Conservation (phyloP, 2,797 vertebrate genomes). For the Coendou prehensilis region DNA sequence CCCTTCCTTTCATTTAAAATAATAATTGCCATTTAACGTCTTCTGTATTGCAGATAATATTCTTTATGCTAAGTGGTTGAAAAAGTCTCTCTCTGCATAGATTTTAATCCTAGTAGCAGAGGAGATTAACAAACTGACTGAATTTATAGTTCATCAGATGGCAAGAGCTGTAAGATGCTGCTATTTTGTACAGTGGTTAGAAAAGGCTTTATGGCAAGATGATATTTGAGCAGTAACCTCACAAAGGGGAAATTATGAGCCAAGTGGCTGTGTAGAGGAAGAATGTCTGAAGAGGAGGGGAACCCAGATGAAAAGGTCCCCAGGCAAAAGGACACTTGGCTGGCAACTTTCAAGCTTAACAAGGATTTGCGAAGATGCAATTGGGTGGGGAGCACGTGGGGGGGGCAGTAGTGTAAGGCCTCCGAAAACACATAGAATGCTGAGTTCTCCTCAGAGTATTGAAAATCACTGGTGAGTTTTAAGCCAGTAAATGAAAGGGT, state of each 20-base stretch:
- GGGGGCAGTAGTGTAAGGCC: neutral
- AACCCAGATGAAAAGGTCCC: neutral
- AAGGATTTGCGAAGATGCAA: neutral
- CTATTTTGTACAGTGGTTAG: neutral
- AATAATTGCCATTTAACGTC: neutral
- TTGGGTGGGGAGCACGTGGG: neutral
- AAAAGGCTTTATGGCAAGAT: neutral
- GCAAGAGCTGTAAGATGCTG: neutral
- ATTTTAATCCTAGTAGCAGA: neutral
- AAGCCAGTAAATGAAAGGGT: neutral
- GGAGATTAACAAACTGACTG: neutral
- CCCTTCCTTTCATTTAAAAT: neutral
- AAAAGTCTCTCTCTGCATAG: neutral
- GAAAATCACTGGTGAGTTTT: neutral
- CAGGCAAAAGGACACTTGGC: neutral
- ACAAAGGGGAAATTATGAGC: neutral
- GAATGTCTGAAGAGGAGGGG: neutral
- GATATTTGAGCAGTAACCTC: neutral
- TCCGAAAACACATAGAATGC: neutral
- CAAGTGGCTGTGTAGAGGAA: neutral
- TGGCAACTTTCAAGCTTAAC: neutral
- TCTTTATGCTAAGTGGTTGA: neutral
- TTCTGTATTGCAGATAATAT: neutral
- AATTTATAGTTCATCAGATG: neutral
- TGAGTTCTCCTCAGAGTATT: neutral